Evolutionary conservation across 2,888 invertebrate genomes (phyloP).

Genomic region (Plusia festucae): DNA sequence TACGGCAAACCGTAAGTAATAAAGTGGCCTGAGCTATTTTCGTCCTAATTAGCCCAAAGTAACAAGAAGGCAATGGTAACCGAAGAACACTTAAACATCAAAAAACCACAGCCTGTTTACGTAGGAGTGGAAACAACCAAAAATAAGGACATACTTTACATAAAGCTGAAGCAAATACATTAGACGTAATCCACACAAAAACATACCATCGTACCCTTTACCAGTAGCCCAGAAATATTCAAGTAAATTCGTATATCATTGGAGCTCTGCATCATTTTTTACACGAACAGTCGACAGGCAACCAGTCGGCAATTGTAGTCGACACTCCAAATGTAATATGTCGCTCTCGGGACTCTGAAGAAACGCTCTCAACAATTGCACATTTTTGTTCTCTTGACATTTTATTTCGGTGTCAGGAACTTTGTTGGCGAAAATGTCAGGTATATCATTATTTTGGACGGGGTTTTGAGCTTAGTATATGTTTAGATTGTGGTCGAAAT

Average conservation of each 20-base stretch:
- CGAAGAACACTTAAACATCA: not conserved
- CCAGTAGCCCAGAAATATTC: slow-evolving; percentile 13
- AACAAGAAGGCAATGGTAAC: not conserved
- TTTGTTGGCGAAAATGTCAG: slow-evolving; percentile 37
- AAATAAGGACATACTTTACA: not conserved
- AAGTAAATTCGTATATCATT: slow-evolving; percentile 36
- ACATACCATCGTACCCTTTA: not conserved
- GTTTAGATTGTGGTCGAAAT: not conserved
- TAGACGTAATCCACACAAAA: not conserved
- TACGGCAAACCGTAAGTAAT: too few species aligned
- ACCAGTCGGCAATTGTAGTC: slow-evolving; percentile 57
- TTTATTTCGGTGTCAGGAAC: slow-evolving; percentile 31
- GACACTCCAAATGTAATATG: slow-evolving; percentile 63
- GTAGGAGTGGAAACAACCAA: not conserved
- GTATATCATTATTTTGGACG: slow-evolving; percentile 30
- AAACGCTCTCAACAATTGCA: slow-evolving; percentile 57
- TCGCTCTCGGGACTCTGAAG: slow-evolving; percentile 58
- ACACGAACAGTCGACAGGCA: slow-evolving; percentile 38
- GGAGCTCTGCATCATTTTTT: slow-evolving; percentile 58
- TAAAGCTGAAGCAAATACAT: not conserved
- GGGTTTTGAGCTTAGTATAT: not conserved
- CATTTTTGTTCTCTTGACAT: slow-evolving; percentile 46
- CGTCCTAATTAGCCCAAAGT: not conserved
- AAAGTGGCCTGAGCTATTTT: too few species aligned
- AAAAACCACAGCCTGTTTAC: not conserved